phyloP scores from a whole-genome alignment of 2,113 vertebrate species.

The Camelus bactrianus region DNA sequence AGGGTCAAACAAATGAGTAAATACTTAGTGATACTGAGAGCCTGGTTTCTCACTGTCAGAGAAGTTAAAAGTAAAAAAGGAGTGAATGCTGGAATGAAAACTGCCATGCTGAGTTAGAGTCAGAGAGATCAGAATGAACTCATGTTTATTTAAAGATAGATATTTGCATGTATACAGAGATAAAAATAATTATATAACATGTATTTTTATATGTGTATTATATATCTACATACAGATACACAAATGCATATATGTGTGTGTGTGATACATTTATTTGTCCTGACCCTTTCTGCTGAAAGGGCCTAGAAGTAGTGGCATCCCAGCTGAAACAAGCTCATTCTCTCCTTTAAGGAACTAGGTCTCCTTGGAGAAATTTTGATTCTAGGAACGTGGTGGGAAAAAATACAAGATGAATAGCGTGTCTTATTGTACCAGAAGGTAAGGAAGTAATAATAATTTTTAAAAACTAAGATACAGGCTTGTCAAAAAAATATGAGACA shows the following conservation, averaged over 20 bases:
- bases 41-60: background rate
- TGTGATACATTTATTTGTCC: background rate
- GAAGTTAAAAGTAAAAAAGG: background rate
- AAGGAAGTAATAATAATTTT: background rate
- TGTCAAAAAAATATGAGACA: background rate
- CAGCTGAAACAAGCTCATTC: background rate
- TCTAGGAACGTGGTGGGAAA: background rate
- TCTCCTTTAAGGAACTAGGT: background rate
- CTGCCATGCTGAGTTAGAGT: background rate
- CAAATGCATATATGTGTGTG: background rate
- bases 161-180: background rate
- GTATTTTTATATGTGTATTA: background rate
- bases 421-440: background rate
- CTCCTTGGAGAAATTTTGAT: background rate
- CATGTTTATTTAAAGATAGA: background rate
- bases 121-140: background rate
- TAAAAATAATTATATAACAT: background rate
- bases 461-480: background rate
- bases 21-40: background rate
- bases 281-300: background rate
- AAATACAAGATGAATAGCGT: background rate
- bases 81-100: background rate
- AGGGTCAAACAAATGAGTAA: background rate
- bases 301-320: background rate
- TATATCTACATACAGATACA: background rate